Percentiles rank a stretch among this genome's conserved stretches.
Conservation (phyloP, 1,140 invertebrate species). For the Tetragnatha versicolor region DNA sequence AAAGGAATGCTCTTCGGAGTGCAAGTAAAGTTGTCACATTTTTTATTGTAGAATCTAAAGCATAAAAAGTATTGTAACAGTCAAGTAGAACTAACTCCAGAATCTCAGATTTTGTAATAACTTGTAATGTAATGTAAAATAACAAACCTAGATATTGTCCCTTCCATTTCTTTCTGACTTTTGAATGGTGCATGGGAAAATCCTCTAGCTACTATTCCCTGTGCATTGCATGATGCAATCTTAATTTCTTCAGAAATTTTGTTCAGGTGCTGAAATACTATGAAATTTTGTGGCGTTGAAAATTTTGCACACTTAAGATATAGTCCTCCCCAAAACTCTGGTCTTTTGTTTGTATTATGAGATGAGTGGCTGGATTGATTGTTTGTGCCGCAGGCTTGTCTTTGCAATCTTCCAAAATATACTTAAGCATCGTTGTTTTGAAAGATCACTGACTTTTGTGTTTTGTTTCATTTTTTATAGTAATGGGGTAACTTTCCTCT, state of each 20-base stretch:
- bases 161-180: slow-evolving; percentile 15
- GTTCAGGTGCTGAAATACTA: slow-evolving; percentile 21
- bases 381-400: neutral
- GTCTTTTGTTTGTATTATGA: slow-evolving; percentile 2
- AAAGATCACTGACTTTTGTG: slow-evolving; percentile 5
- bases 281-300: slow-evolving; percentile 31
- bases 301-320: slow-evolving; percentile 26
- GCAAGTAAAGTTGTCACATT: slow-evolving; percentile 18
- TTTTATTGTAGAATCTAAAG: slow-evolving; percentile 41
- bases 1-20: neutral
- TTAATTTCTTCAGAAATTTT: neutral
- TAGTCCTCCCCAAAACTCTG: neutral
- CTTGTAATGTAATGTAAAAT: slow-evolving; percentile 24
- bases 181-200: slow-evolving; percentile 26
- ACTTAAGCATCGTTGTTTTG: slow-evolving; percentile 38
- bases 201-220: slow-evolving; percentile 7
- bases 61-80: slow-evolving; percentile 15
- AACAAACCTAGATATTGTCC: slow-evolving; percentile 1
- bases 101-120: slow-evolving; percentile 50
- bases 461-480: too few relatives aligned
- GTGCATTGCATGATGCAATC: slow-evolving; percentile 19
- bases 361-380: slow-evolving; percentile 1
- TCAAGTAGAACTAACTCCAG: slow-evolving; percentile 27
- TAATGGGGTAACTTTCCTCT: slow-evolving; percentile 25
- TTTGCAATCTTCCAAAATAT: slow-evolving; percentile 23